These are phyloP conservation scores for Philopedon plagiatum DNA, from an alignment of 2,888 invertebrate genomes.

Conservation along the genomic window DNA sequence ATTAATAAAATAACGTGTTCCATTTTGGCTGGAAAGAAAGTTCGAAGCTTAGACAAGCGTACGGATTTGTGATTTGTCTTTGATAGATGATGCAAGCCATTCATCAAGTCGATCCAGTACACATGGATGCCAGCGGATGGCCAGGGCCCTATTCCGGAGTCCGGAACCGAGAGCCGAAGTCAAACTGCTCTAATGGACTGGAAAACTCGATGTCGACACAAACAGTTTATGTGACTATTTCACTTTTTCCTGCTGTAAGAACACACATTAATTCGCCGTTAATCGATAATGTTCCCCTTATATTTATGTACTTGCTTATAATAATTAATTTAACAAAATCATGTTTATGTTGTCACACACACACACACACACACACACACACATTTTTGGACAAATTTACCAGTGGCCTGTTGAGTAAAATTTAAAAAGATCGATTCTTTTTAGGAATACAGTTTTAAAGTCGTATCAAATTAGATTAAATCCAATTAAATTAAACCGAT, in stretches of 20 bases:
- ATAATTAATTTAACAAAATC: background rate
- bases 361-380: no score
- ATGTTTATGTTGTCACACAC: no score
- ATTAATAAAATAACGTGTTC: slow-evolving; percentile 59
- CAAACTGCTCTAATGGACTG: slow-evolving; percentile 57
- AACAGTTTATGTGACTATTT: slow-evolving; percentile 61
- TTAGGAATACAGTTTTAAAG: no score
- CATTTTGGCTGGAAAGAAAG: slow-evolving; percentile 53
- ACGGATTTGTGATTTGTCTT: slow-evolving; percentile 68
- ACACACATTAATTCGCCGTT: slow-evolving; percentile 39
- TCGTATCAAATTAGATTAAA: no score
- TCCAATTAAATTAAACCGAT: no score
- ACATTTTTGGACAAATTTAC: no score
- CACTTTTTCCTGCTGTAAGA: slow-evolving; percentile 48
- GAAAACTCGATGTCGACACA: slow-evolving; percentile 66
- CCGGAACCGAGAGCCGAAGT: slow-evolving; percentile 51
- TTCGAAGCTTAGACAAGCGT: slow-evolving; percentile 57
- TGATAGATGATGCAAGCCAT: slow-evolving; percentile 68
- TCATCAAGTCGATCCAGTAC: slow-evolving; percentile 65
- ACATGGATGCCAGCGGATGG: slow-evolving; percentile 58
- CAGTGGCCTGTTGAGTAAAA: no score
- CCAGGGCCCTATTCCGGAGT: slow-evolving; percentile 54
- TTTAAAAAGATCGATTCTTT: no score
- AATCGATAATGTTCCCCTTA: slow-evolving; percentile 31
- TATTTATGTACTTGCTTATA: background rate